phyloP scores from a whole-genome alignment of 2,113 vertebrate species.

The Opisthocomus hoazin region DNA sequence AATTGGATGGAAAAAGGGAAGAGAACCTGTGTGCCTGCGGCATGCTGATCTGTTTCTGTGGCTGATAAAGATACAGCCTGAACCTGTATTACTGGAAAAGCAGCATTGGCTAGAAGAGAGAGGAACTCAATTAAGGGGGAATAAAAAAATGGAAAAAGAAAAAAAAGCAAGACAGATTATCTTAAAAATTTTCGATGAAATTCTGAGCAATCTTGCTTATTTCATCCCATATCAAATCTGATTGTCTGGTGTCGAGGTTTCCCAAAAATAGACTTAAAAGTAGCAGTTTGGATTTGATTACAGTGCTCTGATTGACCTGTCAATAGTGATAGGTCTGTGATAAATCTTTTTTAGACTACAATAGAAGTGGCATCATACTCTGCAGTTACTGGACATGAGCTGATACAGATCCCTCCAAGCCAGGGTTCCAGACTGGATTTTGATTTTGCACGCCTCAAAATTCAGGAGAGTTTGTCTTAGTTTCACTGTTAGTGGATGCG shows the following conservation, averaged over 20 bases:
- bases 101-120: not conserved
- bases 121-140: not conserved
- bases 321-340: not conserved
- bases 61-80: not conserved
- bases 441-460: not conserved
- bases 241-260: not conserved
- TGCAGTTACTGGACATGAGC: not conserved
- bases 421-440: not conserved
- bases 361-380: not conserved
- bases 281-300: not conserved
- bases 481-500: not conserved
- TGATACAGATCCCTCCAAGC: not conserved
- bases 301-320: not conserved
- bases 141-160: rapidly evolving
- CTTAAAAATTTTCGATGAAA: not conserved
- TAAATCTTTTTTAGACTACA: not conserved
- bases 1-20: not conserved
- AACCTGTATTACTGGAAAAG: not conserved
- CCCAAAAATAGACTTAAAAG: not conserved
- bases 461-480: not conserved
- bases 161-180: not conserved
- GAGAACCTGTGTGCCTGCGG: not conserved
- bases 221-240: not conserved
- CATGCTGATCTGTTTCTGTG: not conserved
- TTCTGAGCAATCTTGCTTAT: not conserved